A percentile compares a stretch with the other conserved stretches of the same genome.
Evolutionary conservation across 92 coral and sea anemone species (phyloP).

Genomic region (Zoanthus sociatus): DNA sequence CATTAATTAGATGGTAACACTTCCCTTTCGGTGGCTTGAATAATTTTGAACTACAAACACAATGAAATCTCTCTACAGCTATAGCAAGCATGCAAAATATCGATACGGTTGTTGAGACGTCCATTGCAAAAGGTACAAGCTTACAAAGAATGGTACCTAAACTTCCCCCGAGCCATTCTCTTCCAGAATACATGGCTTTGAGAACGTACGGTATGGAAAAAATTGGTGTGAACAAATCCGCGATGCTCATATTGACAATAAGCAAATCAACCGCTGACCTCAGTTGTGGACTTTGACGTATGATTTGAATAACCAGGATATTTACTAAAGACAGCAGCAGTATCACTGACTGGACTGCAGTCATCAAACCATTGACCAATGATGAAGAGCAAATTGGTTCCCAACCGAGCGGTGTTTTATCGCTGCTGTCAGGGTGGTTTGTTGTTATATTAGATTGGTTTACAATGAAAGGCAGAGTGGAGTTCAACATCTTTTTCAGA

Average conservation of each 20-base stretch:
- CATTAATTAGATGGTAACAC: neutral
- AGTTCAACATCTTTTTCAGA: neutral
- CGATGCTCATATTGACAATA: conserved; percentile 4
- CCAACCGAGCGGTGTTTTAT: neutral
- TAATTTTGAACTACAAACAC: neutral
- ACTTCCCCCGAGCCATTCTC: neutral
- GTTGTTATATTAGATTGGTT: neutral
- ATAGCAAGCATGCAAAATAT: conserved; percentile 27
- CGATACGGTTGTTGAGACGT: neutral
- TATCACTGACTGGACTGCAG: neutral
- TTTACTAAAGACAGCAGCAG: neutral
- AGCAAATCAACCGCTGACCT: conserved; percentile 10
- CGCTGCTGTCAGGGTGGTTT: neutral
- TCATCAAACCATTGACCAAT: neutral
- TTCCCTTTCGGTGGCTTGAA: neutral
- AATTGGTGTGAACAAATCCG: conserved; percentile 16
- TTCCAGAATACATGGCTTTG: neutral
- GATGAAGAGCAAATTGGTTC: neutral
- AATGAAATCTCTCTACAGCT: conserved; percentile 10
- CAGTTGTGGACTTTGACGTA: conserved; percentile 1
- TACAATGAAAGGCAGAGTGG: neutral
- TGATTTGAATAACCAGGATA: neutral
- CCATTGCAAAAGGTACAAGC: conserved; percentile 14
- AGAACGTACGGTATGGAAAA: neutral
- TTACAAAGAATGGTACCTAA: conserved; percentile 10